Conservation (phyloP, 2,888 invertebrate genomes). For the Salticus scenicus region DNA sequence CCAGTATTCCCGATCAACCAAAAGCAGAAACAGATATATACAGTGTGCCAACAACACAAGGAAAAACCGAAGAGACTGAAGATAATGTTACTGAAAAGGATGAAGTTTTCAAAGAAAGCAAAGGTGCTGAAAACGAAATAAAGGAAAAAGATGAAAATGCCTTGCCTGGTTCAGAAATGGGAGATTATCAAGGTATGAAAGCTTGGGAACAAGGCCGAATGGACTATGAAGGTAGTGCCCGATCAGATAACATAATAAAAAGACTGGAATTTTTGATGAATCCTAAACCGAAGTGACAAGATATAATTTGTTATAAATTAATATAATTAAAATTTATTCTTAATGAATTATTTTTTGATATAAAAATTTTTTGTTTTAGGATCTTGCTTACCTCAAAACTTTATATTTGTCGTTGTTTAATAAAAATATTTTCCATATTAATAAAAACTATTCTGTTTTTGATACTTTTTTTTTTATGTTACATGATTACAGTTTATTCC, state of each 20-base stretch:
- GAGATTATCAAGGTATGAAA: constrained; percentile 69
- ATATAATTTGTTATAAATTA: too few relatives aligned
- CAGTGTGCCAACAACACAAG: background rate
- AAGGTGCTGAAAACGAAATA: background rate
- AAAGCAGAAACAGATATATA: background rate
- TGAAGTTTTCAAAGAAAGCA: background rate
- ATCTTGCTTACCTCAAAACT: too few relatives aligned
- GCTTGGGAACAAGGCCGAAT: constrained; percentile 87
- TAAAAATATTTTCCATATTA: too few relatives aligned
- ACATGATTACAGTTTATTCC: too few relatives aligned
- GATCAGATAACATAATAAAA: constrained; percentile 96
- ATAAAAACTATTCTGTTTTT: too few relatives aligned
- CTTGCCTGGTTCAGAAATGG: constrained; percentile 63
- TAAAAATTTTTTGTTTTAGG: too few relatives aligned
- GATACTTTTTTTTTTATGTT: too few relatives aligned
- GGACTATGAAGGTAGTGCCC: constrained; percentile 95
- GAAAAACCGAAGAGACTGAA: background rate
- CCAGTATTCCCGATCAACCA: too few relatives aligned
- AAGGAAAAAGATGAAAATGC: constrained; percentile 15
- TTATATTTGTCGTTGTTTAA: too few relatives aligned
- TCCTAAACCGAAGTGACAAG: constrained; percentile 31
- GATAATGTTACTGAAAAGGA: background rate
- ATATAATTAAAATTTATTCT: too few relatives aligned
- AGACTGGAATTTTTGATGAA: constrained; percentile 75
- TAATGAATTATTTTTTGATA: too few relatives aligned